A percentile compares a stretch with the other conserved stretches of the same genome.
Evolutionary conservation across 2,797 vertebrate genomes (phyloP).

Genomic region (Pseudopleuronectes americanus): DNA sequence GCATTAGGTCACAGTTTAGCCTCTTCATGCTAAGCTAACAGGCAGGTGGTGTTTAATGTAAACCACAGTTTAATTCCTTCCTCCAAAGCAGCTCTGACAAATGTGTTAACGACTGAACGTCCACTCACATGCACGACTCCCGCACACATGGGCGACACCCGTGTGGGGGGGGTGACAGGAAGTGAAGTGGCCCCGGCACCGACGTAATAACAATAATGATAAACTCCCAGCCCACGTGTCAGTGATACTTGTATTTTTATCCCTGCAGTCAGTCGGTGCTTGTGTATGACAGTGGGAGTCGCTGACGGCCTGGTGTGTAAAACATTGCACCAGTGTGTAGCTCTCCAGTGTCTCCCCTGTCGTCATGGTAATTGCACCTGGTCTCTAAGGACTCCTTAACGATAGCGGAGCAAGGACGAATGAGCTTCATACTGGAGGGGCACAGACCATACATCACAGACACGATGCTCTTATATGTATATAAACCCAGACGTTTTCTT

Average conservation of each 20-base stretch:
- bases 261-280: neutral
- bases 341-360: conserved; percentile 35
- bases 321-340: conserved; percentile 18
- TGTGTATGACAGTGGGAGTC: conserved; percentile 24
- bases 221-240: neutral
- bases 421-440: neutral
- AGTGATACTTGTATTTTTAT: neutral
- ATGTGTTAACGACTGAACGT: conserved; percentile 12
- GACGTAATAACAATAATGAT: neutral
- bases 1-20: no score
- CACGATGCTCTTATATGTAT: conserved; percentile 4
- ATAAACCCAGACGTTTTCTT: conserved; percentile 4
- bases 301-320: neutral
- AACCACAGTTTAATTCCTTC: neutral
- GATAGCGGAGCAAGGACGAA: conserved; percentile 30
- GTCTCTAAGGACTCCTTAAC: conserved; percentile 41
- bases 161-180: conserved; percentile 18
- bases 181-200: no score
- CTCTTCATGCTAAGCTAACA: neutral
- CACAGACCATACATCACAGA: conserved; percentile 22
- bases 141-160: conserved; percentile 2
- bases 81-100: conserved; percentile 32
- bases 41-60: neutral
- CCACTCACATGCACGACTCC: conserved; percentile 15
- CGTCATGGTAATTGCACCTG: conserved; percentile 62